Percentiles rank a stretch among this genome's conserved stretches.
These are phyloP conservation scores for Mesodorylaimus sp. DNA, from an alignment of 2,888 invertebrate species.

Conservation along the genomic window DNA sequence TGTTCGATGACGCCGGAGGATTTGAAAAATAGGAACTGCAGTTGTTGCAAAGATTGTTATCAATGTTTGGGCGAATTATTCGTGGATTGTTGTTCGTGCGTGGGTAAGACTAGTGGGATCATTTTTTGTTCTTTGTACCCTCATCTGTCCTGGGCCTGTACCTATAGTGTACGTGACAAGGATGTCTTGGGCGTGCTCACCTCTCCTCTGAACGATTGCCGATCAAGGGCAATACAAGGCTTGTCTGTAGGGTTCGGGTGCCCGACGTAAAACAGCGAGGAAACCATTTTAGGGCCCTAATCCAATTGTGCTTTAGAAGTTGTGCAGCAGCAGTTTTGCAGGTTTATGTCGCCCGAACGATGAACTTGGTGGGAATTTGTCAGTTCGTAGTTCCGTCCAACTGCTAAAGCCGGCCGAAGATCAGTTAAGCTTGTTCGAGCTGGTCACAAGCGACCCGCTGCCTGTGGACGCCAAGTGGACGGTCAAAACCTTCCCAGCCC, in stretches of 20 bases:
- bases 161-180: no score
- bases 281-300: no score
- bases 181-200: no score
- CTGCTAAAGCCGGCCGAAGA: slow-evolving; percentile 61
- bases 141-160: no score
- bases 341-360: slow-evolving; percentile 75
- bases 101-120: slow-evolving; percentile 49
- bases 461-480: slow-evolving; percentile 54
- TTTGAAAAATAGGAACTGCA: slow-evolving; percentile 49
- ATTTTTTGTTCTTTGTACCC: slow-evolving; percentile 6
- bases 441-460: slow-evolving; percentile 59
- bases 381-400: slow-evolving; percentile 64
- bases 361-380: slow-evolving; percentile 51
- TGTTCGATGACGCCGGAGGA: slow-evolving; percentile 48
- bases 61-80: slow-evolving; percentile 70
- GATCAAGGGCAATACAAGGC: no score
- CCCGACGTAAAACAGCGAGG: no score
- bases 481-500: slow-evolving; percentile 51
- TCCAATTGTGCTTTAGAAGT: no score
- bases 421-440: slow-evolving; percentile 61
- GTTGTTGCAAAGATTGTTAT: slow-evolving; percentile 83
- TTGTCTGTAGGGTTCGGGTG: no score
- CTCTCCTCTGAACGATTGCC: no score
- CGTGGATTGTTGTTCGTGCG: slow-evolving; percentile 86
- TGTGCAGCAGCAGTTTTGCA: no score